Evolutionary conservation across 2,888 invertebrate species (phyloP).

Genomic region (Atethmia centrago): DNA sequence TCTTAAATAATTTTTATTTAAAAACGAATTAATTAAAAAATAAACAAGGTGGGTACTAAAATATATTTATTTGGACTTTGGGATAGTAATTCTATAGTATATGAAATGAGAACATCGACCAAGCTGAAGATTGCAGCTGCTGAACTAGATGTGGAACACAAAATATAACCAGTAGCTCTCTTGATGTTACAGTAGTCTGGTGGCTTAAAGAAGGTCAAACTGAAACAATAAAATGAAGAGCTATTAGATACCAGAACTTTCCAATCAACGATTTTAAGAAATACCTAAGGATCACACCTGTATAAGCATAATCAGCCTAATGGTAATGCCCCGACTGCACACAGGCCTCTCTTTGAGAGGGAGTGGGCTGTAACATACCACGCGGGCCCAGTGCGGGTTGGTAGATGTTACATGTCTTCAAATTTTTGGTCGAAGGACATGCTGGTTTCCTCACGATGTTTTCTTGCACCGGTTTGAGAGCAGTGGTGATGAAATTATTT

Average conservation of each 20-base stretch:
- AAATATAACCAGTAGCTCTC: neutral
- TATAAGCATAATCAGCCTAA: too few relatives aligned
- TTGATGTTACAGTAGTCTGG: neutral
- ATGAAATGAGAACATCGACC: neutral
- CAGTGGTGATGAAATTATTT: neutral
- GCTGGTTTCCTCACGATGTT: neutral
- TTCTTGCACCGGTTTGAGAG: neutral
- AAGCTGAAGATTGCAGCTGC: neutral
- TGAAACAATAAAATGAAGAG: conserved; percentile 56
- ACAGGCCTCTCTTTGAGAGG: neutral
- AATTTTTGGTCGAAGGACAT: too few relatives aligned
- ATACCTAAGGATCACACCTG: too few relatives aligned
- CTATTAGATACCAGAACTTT: neutral
- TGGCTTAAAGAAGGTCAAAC: conserved; percentile 59
- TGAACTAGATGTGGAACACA: conserved; percentile 1
- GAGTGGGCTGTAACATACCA: neutral
- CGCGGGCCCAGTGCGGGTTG: neutral
- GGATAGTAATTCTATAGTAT: neutral
- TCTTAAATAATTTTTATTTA: conserved; percentile 6
- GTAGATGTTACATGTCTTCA: too few relatives aligned
- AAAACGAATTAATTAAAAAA: neutral
- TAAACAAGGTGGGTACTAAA: neutral
- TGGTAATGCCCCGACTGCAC: neutral
- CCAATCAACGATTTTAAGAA: neutral
- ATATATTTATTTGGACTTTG: conserved; percentile 1